phyloP scores from a whole-genome alignment of 2,888 invertebrate species.

The Aradus depressus region DNA sequence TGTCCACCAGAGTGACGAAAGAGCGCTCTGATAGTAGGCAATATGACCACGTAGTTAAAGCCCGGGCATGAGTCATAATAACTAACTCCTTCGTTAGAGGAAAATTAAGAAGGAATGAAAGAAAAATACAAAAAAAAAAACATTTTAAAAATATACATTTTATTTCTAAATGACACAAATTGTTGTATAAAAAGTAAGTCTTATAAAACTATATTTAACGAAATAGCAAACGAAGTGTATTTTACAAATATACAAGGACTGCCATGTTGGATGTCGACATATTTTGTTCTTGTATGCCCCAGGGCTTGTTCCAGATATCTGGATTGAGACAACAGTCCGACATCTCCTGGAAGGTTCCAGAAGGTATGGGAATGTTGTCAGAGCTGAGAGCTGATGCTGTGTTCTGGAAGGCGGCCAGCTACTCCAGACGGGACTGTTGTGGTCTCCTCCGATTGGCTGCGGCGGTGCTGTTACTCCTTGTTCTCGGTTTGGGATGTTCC shows the following conservation, averaged over 20 bases:
- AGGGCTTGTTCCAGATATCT: neutral
- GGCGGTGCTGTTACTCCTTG: slow-evolving; percentile 20
- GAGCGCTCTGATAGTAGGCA: no score
- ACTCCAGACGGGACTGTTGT: slow-evolving; percentile 8
- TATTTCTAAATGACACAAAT: slow-evolving; percentile 11
- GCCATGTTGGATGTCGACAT: slow-evolving; percentile 2
- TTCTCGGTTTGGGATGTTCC: slow-evolving; percentile 57
- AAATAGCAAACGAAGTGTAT: no score
- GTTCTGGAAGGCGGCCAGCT: no score
- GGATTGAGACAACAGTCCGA: neutral
- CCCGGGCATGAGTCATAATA: no score
- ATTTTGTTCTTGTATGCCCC: neutral
- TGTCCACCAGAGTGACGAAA: no score
- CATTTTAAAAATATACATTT: neutral
- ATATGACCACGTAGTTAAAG: no score
- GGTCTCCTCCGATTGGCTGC: slow-evolving; percentile 40
- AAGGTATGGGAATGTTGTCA: no score
- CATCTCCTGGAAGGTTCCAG: neutral
- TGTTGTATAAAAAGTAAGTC: neutral
- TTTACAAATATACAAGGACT: slow-evolving; percentile 9
- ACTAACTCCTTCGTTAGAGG: no score
- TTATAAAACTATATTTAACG: neutral
- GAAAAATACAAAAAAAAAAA: no score
- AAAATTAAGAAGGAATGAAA: no score
- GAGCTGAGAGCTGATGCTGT: no score